Percentiles rank a stretch among this genome's conserved stretches.
Evolutionary conservation across 2,888 invertebrate genomes (phyloP).

Genomic region (Melinopterus prodromus): DNA sequence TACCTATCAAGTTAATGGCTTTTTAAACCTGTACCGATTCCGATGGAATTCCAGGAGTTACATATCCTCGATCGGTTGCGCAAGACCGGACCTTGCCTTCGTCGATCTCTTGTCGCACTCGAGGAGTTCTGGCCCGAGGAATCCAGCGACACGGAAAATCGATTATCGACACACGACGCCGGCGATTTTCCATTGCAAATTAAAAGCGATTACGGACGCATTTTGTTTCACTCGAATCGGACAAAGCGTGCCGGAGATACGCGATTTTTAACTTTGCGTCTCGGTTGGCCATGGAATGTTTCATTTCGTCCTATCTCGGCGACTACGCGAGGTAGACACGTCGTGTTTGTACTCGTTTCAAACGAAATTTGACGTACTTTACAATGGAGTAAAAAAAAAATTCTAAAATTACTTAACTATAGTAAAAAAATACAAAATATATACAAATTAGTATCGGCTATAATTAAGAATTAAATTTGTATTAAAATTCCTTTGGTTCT

Average conservation of each 20-base stretch:
- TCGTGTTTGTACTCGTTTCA: not conserved
- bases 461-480: too few relatives aligned
- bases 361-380: not conserved
- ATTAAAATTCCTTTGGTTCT: too few relatives aligned
- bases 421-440: too few relatives aligned
- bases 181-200: not conserved
- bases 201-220: not conserved
- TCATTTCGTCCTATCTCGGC: not conserved
- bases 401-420: too few relatives aligned
- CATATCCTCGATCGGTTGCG: not conserved
- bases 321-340: not conserved
- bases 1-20: not conserved
- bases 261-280: not conserved
- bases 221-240: not conserved
- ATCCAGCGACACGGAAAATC: not conserved
- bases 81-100: not conserved
- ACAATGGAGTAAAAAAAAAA: not conserved
- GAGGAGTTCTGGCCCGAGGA: not conserved
- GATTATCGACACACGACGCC: not conserved
- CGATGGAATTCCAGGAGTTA: not conserved
- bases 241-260: not conserved
- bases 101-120: too few relatives aligned
- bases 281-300: not conserved
- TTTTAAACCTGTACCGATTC: not conserved
- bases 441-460: too few relatives aligned